Evolutionary conservation across 2,797 vertebrate species (phyloP).

Genomic region (Spea hammondii): DNA sequence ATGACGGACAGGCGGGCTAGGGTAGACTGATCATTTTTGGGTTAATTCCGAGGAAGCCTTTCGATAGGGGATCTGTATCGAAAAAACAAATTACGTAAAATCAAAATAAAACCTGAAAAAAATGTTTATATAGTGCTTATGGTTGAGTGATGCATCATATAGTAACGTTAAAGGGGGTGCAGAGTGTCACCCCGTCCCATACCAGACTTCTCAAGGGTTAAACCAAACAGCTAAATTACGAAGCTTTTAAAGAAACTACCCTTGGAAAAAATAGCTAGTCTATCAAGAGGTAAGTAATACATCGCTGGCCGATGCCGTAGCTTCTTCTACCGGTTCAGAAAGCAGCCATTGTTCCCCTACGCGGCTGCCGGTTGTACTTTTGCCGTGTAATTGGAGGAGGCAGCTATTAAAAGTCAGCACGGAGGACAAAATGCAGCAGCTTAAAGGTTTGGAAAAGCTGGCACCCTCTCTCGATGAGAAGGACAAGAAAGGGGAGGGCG

Average conservation of each 20-base stretch:
- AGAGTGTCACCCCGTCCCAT: too few relatives aligned
- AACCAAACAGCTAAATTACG: constrained; percentile 62
- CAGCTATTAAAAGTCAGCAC: constrained; percentile 70
- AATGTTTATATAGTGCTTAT: too few relatives aligned
- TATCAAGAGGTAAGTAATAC: constrained; percentile 67
- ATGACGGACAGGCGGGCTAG: too few relatives aligned
- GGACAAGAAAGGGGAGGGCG: constrained; percentile 62
- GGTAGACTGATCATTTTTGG: too few relatives aligned
- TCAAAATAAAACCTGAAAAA: too few relatives aligned
- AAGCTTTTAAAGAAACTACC: constrained; percentile 67
- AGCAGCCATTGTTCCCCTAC: constrained; percentile 59
- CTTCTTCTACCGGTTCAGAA: constrained; percentile 54
- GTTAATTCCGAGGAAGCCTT: too few relatives aligned
- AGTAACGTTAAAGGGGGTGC: too few relatives aligned
- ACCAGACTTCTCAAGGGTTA: constrained; percentile 37
- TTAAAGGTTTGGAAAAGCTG: constrained; percentile 51
- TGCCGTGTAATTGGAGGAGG: constrained; percentile 68
- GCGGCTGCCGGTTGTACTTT: constrained; percentile 62
- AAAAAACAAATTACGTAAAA: too few relatives aligned
- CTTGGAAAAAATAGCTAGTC: constrained; percentile 57
- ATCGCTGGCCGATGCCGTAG: constrained; percentile 61
- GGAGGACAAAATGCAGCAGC: constrained; percentile 60
- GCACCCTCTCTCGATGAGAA: constrained; percentile 52
- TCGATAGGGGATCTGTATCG: too few relatives aligned
- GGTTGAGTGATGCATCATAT: too few relatives aligned